Conservation (phyloP, 1,140 invertebrate genomes). For the Papilio polytes region DNA sequence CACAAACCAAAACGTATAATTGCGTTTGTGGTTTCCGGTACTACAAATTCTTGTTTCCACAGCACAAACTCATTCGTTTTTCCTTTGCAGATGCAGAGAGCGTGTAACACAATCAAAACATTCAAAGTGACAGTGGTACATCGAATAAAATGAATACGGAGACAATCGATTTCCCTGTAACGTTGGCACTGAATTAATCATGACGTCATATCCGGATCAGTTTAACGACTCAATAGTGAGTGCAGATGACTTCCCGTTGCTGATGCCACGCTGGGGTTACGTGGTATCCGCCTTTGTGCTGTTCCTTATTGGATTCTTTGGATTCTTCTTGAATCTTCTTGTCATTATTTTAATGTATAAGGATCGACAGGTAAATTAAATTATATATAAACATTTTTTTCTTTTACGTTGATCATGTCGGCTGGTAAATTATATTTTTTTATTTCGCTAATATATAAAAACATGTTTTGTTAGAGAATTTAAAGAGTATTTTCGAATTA, state of each 20-base stretch:
- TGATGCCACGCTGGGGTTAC: conserved; percentile 84
- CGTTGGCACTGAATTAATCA: conserved; percentile 43
- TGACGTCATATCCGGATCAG: conserved; percentile 63
- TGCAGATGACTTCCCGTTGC: conserved; percentile 70
- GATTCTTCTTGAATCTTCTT: conserved; percentile 86
- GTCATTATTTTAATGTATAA: conserved; percentile 86
- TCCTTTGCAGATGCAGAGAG: conserved; percentile 3
- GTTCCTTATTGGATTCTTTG: conserved; percentile 87
- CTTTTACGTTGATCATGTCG: not conserved
- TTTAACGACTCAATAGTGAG: conserved; percentile 67
- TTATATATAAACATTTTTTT: not conserved
- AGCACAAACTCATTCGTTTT: not conserved
- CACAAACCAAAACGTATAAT: not conserved
- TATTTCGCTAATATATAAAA: too few species aligned
- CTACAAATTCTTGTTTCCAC: not conserved
- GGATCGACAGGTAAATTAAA: conserved; percentile 82
- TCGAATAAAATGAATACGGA: not conserved
- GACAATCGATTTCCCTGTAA: not conserved
- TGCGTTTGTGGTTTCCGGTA: not conserved
- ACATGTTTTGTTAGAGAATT: too few species aligned
- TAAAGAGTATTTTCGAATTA: not conserved
- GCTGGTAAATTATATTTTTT: not conserved
- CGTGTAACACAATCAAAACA: not conserved
- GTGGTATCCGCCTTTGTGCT: conserved; percentile 83
- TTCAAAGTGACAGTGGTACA: not conserved